These are phyloP conservation scores for Gorsachius magnificus DNA, from an alignment of 2,797 vertebrate genomes.

Conservation along the genomic window DNA sequence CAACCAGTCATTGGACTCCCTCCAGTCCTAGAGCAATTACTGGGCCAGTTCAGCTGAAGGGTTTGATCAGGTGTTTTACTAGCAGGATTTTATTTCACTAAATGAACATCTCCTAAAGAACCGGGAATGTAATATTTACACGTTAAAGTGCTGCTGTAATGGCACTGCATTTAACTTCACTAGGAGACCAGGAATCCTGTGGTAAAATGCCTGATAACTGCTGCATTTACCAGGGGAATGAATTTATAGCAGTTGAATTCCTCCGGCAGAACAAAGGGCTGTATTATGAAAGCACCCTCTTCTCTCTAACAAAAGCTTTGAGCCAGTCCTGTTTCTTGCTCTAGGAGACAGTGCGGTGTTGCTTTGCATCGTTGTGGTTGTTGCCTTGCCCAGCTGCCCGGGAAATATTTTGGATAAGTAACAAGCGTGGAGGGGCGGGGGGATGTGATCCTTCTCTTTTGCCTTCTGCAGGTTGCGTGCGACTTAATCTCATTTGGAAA, in stretches of 20 bases:
- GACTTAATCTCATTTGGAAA: not conserved
- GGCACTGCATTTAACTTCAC: constrained; percentile 70
- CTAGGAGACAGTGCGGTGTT: not conserved
- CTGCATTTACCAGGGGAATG: constrained; percentile 65
- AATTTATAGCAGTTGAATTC: constrained; percentile 68
- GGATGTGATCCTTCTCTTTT: not conserved
- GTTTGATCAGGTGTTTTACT: constrained; percentile 73
- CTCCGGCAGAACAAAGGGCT: constrained; percentile 63
- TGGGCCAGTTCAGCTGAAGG: constrained; percentile 71
- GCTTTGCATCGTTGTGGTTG: not conserved
- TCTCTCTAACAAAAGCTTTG: constrained; percentile 41
- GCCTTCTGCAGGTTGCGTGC: not conserved
- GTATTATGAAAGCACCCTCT: constrained; percentile 61
- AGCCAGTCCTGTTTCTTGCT: constrained; percentile 8
- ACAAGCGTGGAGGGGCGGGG: not conserved
- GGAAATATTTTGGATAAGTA: not conserved
- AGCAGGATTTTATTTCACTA: constrained; percentile 74
- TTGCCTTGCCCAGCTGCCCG: not conserved
- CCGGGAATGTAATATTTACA: constrained; percentile 70
- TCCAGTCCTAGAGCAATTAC: constrained; percentile 73
- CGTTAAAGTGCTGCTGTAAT: constrained; percentile 70
- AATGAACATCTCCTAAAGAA: constrained; percentile 73
- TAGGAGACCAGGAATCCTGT: constrained; percentile 68
- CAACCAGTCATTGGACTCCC: constrained; percentile 72
- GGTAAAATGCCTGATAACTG: constrained; percentile 71